Evolutionary conservation across 2,888 invertebrate species (phyloP).

Genomic region (Nomada flava): DNA sequence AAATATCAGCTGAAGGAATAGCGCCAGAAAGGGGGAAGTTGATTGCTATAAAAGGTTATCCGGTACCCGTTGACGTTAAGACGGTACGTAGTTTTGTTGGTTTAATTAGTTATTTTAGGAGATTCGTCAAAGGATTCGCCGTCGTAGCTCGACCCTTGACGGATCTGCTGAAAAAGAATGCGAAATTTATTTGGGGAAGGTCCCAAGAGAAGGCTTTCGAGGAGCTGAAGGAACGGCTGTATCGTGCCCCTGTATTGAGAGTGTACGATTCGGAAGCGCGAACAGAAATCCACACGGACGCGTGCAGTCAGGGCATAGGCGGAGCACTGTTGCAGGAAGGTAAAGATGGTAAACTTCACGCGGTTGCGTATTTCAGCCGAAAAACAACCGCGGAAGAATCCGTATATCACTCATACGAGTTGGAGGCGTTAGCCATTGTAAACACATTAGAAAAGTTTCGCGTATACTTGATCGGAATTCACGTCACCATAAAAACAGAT

Average conservation of each 20-base stretch:
- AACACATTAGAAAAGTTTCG: background rate
- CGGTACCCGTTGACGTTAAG: background rate
- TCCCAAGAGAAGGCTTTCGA: background rate
- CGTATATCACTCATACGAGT: background rate
- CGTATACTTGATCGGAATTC: background rate
- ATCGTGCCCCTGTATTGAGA: background rate
- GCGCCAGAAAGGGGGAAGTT: background rate
- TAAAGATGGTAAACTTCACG: background rate
- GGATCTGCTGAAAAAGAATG: background rate
- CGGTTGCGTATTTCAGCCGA: background rate
- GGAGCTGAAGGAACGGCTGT: background rate
- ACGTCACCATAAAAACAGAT: background rate
- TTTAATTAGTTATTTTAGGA: background rate
- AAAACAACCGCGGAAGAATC: background rate
- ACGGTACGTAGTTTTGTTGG: slow-evolving; percentile 1
- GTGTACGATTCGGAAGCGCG: background rate
- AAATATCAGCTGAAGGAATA: background rate
- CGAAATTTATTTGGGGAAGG: background rate
- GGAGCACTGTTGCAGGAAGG: background rate
- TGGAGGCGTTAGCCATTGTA: background rate
- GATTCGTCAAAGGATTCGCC: background rate
- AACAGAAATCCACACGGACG: background rate
- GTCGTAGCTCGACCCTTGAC: background rate
- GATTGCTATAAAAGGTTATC: background rate
- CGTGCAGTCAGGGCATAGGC: background rate